A percentile compares a stretch with the other conserved stretches of the same genome.
Evolutionary conservation across 2,888 invertebrate species (phyloP).

Genomic region (Agonopterix arenella): DNA sequence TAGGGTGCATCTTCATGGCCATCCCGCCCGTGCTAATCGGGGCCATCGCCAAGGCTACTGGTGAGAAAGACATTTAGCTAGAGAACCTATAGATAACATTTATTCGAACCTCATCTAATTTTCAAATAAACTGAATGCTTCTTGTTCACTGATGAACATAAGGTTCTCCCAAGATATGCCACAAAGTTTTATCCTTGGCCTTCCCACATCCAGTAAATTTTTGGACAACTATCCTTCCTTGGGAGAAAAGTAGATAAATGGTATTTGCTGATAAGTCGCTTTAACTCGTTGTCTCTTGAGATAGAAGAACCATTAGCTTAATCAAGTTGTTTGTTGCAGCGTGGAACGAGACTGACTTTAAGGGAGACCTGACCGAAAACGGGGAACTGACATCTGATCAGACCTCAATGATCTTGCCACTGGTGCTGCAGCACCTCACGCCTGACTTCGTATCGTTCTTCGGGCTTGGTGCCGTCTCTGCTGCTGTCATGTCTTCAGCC

Average conservation of each 20-base stretch:
- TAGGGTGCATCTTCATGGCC: slow-evolving; percentile 97
- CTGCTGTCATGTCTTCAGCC: slow-evolving; percentile 99
- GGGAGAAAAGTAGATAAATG: too few relatives aligned
- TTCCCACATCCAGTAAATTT: too few relatives aligned
- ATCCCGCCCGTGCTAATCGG: slow-evolving; percentile 98
- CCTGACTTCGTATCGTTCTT: slow-evolving; percentile 98
- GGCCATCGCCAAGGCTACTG: slow-evolving; percentile 96
- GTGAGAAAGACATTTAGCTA: slow-evolving; percentile 54
- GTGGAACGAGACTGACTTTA: slow-evolving; percentile 96
- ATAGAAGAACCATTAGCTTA: too few relatives aligned
- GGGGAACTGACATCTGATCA: slow-evolving; percentile 84
- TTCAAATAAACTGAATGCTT: too few relatives aligned
- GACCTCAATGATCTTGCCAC: slow-evolving; percentile 96
- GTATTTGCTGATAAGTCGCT: too few relatives aligned
- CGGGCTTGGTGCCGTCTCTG: slow-evolving; percentile 98
- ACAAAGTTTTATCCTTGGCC: too few relatives aligned
- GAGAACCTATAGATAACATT: too few relatives aligned
- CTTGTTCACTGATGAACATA: too few relatives aligned
- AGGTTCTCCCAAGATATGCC: too few relatives aligned
- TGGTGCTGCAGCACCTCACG: slow-evolving; percentile 97
- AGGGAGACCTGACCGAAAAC: slow-evolving; percentile 76
- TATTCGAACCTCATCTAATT: too few relatives aligned
- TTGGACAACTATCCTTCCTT: too few relatives aligned
- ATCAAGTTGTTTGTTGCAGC: slow-evolving; percentile 69
- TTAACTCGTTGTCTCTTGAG: too few relatives aligned